phyloP scores from a whole-genome alignment of 1,140 invertebrate species.

The Ceratosolen fusciceps region DNA sequence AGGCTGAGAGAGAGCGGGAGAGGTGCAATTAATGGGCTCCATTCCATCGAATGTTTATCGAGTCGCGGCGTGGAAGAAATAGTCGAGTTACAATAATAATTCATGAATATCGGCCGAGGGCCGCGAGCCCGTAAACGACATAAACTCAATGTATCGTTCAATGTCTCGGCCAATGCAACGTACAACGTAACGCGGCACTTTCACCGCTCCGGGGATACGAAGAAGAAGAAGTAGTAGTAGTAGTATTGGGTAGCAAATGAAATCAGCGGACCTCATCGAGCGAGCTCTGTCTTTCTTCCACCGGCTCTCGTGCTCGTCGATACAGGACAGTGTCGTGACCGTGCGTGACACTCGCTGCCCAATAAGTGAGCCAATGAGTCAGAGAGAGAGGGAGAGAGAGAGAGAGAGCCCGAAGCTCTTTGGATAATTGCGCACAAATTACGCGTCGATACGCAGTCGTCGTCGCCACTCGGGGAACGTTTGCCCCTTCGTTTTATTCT shows the following conservation, averaged over 20 bases:
- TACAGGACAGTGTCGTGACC: no score
- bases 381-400: not conserved
- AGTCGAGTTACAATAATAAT: no score
- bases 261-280: slow-evolving; percentile 33
- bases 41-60: no score
- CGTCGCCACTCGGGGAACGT: not conserved
- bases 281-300: not conserved
- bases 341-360: no score
- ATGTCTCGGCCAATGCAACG: slow-evolving; percentile 47
- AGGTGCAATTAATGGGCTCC: no score
- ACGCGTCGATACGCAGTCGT: not conserved
- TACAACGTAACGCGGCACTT: slow-evolving; percentile 50
- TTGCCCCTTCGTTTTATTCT: not conserved
- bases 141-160: slow-evolving; percentile 48
- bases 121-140: no score
- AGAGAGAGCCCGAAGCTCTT: not conserved
- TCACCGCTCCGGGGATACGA: slow-evolving; percentile 36
- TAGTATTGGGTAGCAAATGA: slow-evolving; percentile 39
- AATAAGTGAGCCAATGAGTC: no score
- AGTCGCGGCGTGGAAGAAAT: no score
- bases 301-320: not conserved
- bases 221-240: no score
- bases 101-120: no score
- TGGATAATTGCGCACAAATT: slow-evolving; percentile 4
- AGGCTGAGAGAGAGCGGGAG: no score